A percentile compares a stretch with the other conserved stretches of the same genome.
These are phyloP conservation scores for Drosophila nasuta DNA, from an alignment of 1,140 invertebrate species.

Conservation along the genomic window DNA sequence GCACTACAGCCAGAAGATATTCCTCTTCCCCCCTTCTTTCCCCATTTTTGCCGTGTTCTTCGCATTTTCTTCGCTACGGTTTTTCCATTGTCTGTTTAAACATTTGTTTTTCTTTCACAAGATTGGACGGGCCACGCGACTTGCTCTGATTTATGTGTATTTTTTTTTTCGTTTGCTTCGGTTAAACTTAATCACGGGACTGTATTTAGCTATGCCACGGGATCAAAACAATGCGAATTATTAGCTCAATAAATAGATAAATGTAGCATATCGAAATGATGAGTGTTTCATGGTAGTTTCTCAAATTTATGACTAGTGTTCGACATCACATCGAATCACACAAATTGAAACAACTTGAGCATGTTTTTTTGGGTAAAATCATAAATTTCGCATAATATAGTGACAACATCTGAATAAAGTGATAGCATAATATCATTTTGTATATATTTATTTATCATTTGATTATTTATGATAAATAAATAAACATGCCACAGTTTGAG, in stretches of 20 bases:
- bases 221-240: slow-evolving; percentile 48
- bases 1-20: slow-evolving; percentile 30
- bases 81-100: slow-evolving; percentile 37
- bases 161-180: slow-evolving; percentile 37
- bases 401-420: slow-evolving; percentile 2
- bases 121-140: slow-evolving; percentile 65
- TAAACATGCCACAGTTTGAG: not conserved
- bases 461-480: slow-evolving; percentile 27
- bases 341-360: slow-evolving; percentile 7
- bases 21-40: not conserved
- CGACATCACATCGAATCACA: not conserved
- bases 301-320: slow-evolving; percentile 52
- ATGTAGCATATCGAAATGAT: slow-evolving; percentile 37
- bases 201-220: slow-evolving; percentile 25
- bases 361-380: not conserved
- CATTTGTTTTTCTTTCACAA: slow-evolving; percentile 29
- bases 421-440: slow-evolving; percentile 16
- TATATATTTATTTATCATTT: slow-evolving; percentile 34
- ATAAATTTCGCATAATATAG: slow-evolving; percentile 25
- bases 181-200: slow-evolving; percentile 5
- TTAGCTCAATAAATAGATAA: slow-evolving; percentile 35
- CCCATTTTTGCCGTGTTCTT: too few relatives aligned
- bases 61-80: not conserved
- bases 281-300: not conserved
- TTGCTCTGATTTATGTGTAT: slow-evolving; percentile 63